Base-by-base conservation (phyloP, 2,888 invertebrate genomes). In the Papilio elwesi region DNA sequence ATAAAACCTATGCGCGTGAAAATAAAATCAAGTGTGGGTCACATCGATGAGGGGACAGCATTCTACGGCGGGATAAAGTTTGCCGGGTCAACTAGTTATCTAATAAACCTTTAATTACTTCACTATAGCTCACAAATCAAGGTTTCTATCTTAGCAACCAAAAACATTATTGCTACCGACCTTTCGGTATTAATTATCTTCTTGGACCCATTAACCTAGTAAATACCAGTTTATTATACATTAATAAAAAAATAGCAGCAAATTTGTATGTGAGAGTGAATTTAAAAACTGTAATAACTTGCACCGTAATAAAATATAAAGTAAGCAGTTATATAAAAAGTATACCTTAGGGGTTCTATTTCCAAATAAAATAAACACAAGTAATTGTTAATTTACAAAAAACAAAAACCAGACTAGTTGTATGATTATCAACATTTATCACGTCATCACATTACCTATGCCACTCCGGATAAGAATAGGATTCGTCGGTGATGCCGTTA, bases 151-250 rank as follows among this genome's bases (percentile, higher is more conserved):
- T 52, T 52, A n/a, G 43, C 9, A 38, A 59, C 43, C 59, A 13
- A 59, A 68, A 47, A 47, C 16, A 12, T 68, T 55, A 55, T 47
- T 16, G 9, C 70, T 53, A 13, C n/a, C 62, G n/a, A 64, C 15
- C 52, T 52, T 70, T 53, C n/a, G 47, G 26, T 64, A 47, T 64
- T 64, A 70, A 38, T 68, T 64, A 64, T 64, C 48, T 53, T 62
- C 51, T 59, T 26, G 49, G n/a, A 55, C n/a, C 67, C 67, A 62
- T 71, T 71, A 67, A 71, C 67, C 71, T 53, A 67, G 62, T 67
- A 53, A 71, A 67, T 62, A 62, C 67, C 48, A 53, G 67, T 67
- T 67, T 62, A 43, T 43, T 62, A 11, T 43, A 51, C 70, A 55
- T 70, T 70, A 70, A 15, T 53, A 68, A 48, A 52, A 70, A 64